These are phyloP conservation scores for Columba guinea DNA, from an alignment of 2,797 vertebrate genomes.

Conservation along the genomic window DNA sequence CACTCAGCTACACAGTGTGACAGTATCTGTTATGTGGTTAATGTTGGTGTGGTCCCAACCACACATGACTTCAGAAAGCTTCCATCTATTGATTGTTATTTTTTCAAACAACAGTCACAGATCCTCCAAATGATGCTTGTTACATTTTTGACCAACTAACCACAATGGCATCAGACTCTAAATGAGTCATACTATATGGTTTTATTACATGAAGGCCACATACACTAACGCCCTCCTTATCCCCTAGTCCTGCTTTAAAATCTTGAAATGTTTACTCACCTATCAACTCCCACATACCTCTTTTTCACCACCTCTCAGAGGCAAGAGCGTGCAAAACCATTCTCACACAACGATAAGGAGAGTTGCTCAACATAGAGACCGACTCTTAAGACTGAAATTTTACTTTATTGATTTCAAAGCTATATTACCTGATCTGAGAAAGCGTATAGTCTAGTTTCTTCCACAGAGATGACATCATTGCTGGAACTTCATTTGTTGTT, in stretches of 20 bases:
- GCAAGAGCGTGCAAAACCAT: background rate
- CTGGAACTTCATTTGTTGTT: constrained; percentile 84
- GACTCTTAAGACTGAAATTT: background rate
- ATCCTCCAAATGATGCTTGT: background rate
- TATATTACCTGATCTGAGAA: constrained; percentile 93
- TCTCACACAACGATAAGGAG: background rate
- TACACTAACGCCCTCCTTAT: background rate
- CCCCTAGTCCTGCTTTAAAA: background rate
- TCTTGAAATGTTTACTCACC: background rate
- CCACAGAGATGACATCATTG: constrained; percentile 96
- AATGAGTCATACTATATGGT: background rate
- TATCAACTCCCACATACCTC: background rate
- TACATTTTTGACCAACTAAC: background rate
- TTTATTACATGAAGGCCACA: background rate
- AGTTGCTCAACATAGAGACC: background rate
- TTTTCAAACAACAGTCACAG: background rate
- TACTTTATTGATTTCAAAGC: background rate
- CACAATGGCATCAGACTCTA: background rate
- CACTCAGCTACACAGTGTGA: background rate
- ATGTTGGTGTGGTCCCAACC: background rate
- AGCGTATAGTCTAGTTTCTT: constrained; percentile 97
- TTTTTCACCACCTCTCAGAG: background rate
- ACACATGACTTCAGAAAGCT: background rate
- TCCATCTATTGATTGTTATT: background rate
- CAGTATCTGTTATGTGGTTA: rapidly evolving